These are phyloP conservation scores for Psittacus erithacus DNA, from an alignment of 2,113 vertebrate species.

Conservation along the genomic window DNA sequence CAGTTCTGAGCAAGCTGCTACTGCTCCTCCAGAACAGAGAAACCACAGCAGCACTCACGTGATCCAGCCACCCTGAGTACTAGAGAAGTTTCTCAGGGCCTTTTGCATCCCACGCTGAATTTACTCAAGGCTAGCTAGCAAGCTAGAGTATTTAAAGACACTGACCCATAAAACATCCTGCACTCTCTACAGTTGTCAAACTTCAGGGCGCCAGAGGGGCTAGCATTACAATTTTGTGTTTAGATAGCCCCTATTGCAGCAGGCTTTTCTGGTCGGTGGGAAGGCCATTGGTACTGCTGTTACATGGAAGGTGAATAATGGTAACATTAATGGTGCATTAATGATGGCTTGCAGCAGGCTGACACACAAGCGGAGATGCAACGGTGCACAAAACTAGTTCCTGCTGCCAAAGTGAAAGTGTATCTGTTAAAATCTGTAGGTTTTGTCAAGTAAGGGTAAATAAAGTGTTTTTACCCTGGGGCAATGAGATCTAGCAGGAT, in stretches of 20 bases:
- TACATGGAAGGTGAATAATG: neutral
- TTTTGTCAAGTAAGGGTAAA: neutral
- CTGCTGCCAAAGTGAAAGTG: neutral
- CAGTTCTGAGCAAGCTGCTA: neutral
- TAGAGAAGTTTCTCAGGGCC: neutral
- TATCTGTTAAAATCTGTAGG: neutral
- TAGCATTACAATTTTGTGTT: neutral
- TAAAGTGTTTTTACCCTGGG: neutral
- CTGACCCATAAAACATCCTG: neutral
- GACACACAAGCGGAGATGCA: neutral
- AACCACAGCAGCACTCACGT: neutral
- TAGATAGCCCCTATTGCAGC: neutral
- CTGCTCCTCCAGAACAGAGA: neutral
- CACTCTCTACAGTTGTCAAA: neutral
- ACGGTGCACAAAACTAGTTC: neutral
- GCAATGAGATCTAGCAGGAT: neutral
- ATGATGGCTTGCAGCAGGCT: neutral
- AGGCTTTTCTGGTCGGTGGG: neutral
- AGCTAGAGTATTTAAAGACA: neutral
- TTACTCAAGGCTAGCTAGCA: neutral
- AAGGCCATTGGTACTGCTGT: neutral
- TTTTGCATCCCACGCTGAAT: neutral
- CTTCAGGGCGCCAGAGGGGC: neutral
- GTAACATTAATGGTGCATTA: accelerated
- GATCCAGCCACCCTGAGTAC: neutral